These are phyloP conservation scores for Styela clava DNA, from an alignment of 23 tunicate genomes.

Conservation along the genomic window DNA sequence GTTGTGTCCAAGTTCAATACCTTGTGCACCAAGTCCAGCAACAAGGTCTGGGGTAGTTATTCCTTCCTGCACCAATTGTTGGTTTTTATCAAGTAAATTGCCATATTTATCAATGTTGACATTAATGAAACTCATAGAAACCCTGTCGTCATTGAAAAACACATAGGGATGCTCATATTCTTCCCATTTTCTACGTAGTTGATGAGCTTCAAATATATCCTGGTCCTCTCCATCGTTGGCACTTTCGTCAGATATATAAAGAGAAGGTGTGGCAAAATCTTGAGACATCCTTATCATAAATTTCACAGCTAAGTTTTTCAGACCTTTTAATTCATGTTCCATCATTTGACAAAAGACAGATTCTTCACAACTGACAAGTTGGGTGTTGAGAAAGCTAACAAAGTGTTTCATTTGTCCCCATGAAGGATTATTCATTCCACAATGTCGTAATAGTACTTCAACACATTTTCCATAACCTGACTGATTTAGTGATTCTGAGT, in stretches of 20 bases:
- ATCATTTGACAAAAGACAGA: conserved; percentile 46
- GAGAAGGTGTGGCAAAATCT: conserved; percentile 39
- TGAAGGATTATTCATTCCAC: conserved; percentile 47
- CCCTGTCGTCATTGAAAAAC: conserved; percentile 55
- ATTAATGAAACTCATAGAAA: conserved; percentile 52
- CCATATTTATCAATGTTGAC: conserved; percentile 43
- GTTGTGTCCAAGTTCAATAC: conserved; percentile 31
- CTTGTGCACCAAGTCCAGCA: conserved; percentile 31
- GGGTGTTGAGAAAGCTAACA: conserved; percentile 60
- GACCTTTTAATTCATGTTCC: conserved; percentile 15
- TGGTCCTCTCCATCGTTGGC: conserved; percentile 7
- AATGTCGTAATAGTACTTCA: conserved; percentile 37
- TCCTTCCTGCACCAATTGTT: conserved; percentile 20
- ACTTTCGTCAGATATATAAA: background rate
- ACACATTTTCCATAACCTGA: conserved; percentile 35
- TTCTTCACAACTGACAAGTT: conserved; percentile 56
- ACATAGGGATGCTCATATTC: conserved; percentile 42
- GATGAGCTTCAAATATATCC: conserved; percentile 35
- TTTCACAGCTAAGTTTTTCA: conserved; percentile 46
- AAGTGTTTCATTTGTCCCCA: conserved; percentile 77
- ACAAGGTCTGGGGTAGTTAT: conserved; percentile 17
- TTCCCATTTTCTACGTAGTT: conserved; percentile 63
- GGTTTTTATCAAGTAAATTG: conserved; percentile 25
- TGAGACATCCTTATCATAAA: conserved; percentile 72
- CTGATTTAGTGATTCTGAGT: background rate